A percentile compares a stretch with the other conserved stretches of the same genome.
These are phyloP conservation scores for Luidia sarsii DNA, from an alignment of 53 echinoderm and acorn worm species.

Conservation along the genomic window DNA sequence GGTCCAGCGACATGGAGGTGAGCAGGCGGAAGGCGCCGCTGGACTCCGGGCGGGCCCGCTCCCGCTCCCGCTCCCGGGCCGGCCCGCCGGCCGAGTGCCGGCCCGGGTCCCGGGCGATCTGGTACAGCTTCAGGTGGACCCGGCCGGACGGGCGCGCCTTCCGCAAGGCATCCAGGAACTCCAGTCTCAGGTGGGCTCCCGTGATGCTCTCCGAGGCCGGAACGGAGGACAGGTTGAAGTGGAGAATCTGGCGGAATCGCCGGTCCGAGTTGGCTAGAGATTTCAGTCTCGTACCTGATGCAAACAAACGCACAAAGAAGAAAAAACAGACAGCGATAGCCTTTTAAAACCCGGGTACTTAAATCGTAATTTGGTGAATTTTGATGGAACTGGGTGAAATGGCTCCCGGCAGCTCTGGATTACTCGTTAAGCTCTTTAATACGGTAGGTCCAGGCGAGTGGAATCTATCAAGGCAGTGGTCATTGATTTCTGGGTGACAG, in stretches of 20 bases:
- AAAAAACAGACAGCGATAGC: no score
- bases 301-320: no score
- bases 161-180: slow-evolving; percentile 37
- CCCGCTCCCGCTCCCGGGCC: slow-evolving; percentile 19
- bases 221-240: slow-evolving; percentile 79
- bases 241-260: slow-evolving; percentile 69
- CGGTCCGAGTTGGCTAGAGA: slow-evolving; percentile 43
- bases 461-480: no score
- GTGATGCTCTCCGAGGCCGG: slow-evolving; percentile 73
- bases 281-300: slow-evolving; percentile 56
- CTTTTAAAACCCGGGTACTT: no score
- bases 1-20: slow-evolving; percentile 54
- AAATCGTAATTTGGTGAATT: no score
- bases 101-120: slow-evolving; percentile 45
- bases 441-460: no score
- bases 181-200: slow-evolving; percentile 79
- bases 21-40: slow-evolving; percentile 52
- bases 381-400: no score
- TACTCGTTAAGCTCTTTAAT: no score
- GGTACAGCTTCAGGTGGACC: slow-evolving; percentile 55
- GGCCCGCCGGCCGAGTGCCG: slow-evolving; percentile 9
- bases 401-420: no score
- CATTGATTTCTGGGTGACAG: no score
- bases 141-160: slow-evolving; percentile 4
- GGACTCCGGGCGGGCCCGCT: neutral